These are phyloP conservation scores for Julus scandinavius DNA, from an alignment of 2,888 invertebrate genomes.

Conservation along the genomic window DNA sequence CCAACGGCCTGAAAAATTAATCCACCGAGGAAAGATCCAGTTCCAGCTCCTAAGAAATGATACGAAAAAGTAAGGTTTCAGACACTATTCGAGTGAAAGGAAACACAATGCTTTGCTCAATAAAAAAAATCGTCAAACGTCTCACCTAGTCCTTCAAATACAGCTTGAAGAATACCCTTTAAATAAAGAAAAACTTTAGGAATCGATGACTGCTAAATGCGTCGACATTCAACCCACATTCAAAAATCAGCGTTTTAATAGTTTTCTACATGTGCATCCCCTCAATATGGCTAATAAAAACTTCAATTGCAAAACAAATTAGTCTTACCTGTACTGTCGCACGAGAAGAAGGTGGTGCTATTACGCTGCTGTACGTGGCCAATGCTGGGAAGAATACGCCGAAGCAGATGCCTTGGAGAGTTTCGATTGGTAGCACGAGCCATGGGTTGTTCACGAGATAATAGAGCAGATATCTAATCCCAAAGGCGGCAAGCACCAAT, in stretches of 20 bases:
- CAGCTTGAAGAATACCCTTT: conserved; percentile 55
- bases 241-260: no score
- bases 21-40: conserved; percentile 2
- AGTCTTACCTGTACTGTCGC: conserved; percentile 28
- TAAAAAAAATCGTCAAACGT: neutral
- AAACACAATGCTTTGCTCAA: neutral
- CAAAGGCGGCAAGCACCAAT: conserved; percentile 82
- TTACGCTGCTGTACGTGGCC: conserved; percentile 51
- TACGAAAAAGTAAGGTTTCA: neutral
- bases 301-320: no score
- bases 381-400: conserved; percentile 53
- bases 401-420: conserved; percentile 54
- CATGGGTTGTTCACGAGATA: conserved; percentile 54
- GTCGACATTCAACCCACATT: no score
- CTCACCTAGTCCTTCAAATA: conserved; percentile 56
- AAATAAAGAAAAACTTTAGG: neutral
- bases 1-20: neutral
- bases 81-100: no score
- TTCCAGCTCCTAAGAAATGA: neutral
- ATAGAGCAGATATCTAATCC: conserved; percentile 73
- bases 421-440: conserved; percentile 55
- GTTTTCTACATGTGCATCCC: no score
- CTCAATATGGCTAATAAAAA: no score
- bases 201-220: neutral
- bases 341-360: conserved; percentile 45